These are phyloP conservation scores for Drosophila testacea DNA, from an alignment of 2,888 invertebrate genomes.

Conservation along the genomic window DNA sequence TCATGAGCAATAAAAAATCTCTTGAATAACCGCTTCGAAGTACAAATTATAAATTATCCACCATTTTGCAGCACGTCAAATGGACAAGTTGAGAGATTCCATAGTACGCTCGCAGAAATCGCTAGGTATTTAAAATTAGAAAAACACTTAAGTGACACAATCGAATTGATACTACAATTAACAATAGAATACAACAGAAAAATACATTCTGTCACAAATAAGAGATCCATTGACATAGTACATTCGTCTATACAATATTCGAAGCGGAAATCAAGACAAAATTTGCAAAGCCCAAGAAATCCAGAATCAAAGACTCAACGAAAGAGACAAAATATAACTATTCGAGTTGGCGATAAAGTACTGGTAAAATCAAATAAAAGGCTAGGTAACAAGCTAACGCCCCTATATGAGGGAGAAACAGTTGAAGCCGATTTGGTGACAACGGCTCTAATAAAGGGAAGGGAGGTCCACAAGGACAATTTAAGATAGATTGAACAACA, in stretches of 20 bases:
- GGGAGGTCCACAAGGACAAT: too few relatives aligned
- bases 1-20: neutral
- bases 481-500: too few relatives aligned
- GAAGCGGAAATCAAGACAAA: neutral
- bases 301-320: neutral
- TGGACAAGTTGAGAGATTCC: neutral
- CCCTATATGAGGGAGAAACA: neutral
- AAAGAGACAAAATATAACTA: neutral
- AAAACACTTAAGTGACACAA: neutral
- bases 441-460: neutral
- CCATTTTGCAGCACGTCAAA: neutral
- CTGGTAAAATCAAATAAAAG: constrained; percentile 1
- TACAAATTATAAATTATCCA: neutral
- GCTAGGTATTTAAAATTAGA: neutral
- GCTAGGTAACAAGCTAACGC: constrained; percentile 8
- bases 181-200: neutral
- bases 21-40: too few relatives aligned
- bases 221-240: neutral
- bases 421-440: constrained; percentile 11
- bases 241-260: neutral
- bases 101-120: neutral
- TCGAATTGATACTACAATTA: neutral
- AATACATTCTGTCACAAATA: neutral
- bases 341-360: neutral
- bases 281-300: neutral